phyloP scores from a whole-genome alignment of 2,797 vertebrate species.

The Galagoides demidoff region DNA sequence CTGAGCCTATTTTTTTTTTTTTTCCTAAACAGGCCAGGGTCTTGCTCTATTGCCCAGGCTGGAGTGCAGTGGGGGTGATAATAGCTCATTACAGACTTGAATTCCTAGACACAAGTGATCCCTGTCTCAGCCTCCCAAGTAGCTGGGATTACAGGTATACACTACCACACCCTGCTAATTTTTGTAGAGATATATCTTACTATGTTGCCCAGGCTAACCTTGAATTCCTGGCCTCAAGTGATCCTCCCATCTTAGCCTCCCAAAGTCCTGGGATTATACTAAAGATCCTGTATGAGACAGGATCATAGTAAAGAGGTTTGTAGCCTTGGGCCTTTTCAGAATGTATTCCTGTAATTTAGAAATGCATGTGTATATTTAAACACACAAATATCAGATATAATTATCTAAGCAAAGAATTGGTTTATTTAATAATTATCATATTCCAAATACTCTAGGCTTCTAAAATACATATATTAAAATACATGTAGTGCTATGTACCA shows the following conservation, averaged over 20 bases:
- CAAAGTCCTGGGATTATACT: not conserved
- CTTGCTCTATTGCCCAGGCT: not conserved
- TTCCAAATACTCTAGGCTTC: constrained; percentile 20
- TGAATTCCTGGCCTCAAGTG: not conserved
- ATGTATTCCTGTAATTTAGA: not conserved
- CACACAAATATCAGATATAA: not conserved
- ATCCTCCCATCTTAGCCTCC: not conserved
- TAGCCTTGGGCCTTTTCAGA: not conserved
- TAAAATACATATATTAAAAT: constrained; percentile 22
- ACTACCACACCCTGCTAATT: not conserved
- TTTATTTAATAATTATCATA: constrained; percentile 16
- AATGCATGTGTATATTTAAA: not conserved
- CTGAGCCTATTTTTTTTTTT: no score
- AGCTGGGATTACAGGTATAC: not conserved
- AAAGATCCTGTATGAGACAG: no score
- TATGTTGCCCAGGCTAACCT: not conserved
- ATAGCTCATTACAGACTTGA: not conserved
- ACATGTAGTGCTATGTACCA: no score
- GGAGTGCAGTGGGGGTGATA: not conserved
- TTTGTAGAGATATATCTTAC: not conserved
- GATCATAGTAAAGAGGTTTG: not conserved
- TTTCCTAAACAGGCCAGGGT: not conserved
- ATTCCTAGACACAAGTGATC: not conserved
- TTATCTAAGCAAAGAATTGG: constrained; percentile 9
- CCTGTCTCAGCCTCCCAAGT: not conserved